Conservation (phyloP, 37 sponge, comb jelly and placozoan genomes). For the Agelas oroides region DNA sequence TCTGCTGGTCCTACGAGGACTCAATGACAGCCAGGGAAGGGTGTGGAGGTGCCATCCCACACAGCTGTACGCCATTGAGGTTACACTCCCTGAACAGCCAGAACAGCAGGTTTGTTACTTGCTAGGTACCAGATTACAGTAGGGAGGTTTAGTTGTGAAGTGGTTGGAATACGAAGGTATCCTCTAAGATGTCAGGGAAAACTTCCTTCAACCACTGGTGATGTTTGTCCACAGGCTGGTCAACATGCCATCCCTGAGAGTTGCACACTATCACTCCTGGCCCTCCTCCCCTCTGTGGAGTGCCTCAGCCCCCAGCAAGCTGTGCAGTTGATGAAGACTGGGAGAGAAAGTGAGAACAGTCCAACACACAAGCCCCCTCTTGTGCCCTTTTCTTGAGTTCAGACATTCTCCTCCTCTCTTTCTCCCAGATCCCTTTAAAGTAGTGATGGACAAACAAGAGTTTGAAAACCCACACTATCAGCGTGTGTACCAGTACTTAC, state of each 20-base stretch:
- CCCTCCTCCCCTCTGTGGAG: constrained; percentile 51
- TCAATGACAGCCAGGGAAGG: constrained; percentile 67
- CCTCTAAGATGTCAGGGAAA: too few relatives aligned
- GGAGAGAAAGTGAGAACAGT: not conserved
- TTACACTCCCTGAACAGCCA: constrained; percentile 37
- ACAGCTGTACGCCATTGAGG: constrained; percentile 68
- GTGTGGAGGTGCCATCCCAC: constrained; percentile 62
- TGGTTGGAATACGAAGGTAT: too few relatives aligned
- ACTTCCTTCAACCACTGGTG: too few relatives aligned
- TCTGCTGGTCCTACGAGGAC: constrained; percentile 50
- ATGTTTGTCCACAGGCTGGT: not conserved
- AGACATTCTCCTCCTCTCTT: not conserved
- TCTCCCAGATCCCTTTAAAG: constrained; percentile 4
- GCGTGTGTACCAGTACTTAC: constrained; percentile 77
- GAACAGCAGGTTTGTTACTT: not conserved
- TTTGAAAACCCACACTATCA: constrained; percentile 63
- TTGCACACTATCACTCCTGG: constrained; percentile 34
- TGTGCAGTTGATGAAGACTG: constrained; percentile 7
- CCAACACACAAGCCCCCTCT: too few relatives aligned
- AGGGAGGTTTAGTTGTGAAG: too few relatives aligned
- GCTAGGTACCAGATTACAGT: too few relatives aligned
- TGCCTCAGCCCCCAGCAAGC: constrained; percentile 34
- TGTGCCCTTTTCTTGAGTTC: not conserved
- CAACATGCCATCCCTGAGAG: constrained; percentile 16
- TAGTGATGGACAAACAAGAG: constrained; percentile 64